phyloP scores from a whole-genome alignment of 2,888 invertebrate genomes.

The Drosophila niveifrons region DNA sequence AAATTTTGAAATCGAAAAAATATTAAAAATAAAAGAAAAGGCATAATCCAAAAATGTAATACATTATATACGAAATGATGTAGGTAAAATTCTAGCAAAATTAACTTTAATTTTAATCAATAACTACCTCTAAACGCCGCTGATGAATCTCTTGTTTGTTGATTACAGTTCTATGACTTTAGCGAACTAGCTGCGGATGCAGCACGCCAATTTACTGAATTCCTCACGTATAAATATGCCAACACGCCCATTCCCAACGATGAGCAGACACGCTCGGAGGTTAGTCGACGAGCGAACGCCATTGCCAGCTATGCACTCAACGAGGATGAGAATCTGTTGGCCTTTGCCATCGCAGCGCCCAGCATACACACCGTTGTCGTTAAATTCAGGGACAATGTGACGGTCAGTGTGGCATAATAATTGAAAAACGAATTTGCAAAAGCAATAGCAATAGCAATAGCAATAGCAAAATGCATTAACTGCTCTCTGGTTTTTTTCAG shows the following conservation, averaged over 20 bases:
- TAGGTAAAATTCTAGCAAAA: too few relatives aligned
- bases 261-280: constrained; percentile 81
- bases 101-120: too few relatives aligned
- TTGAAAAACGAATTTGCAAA: background rate
- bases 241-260: constrained; percentile 70
- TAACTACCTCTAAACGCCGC: background rate
- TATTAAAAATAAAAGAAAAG: too few relatives aligned
- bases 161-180: constrained; percentile 83
- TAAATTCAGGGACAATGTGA: constrained; percentile 85
- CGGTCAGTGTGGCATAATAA: constrained; percentile 70
- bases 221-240: constrained; percentile 81
- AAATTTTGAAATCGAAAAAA: too few relatives aligned
- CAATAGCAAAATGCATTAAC: background rate
- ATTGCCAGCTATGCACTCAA: constrained; percentile 84
- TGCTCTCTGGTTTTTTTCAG: constrained; percentile 53
- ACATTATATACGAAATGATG: too few relatives aligned
- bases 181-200: constrained; percentile 84
- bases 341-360: constrained; percentile 85
- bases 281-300: constrained; percentile 83
- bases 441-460: too few relatives aligned
- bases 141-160: constrained; percentile 4
- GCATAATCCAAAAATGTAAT: too few relatives aligned
- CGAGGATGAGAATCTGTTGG: constrained; percentile 85
- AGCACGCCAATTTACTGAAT: constrained; percentile 84
- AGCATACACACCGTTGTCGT: constrained; percentile 85